Evolutionary conservation across 2,888 invertebrate genomes (phyloP), one percentile per base, ranked within the genome.

Genomic region (Ashinkailepas kermadecensis): DNA sequence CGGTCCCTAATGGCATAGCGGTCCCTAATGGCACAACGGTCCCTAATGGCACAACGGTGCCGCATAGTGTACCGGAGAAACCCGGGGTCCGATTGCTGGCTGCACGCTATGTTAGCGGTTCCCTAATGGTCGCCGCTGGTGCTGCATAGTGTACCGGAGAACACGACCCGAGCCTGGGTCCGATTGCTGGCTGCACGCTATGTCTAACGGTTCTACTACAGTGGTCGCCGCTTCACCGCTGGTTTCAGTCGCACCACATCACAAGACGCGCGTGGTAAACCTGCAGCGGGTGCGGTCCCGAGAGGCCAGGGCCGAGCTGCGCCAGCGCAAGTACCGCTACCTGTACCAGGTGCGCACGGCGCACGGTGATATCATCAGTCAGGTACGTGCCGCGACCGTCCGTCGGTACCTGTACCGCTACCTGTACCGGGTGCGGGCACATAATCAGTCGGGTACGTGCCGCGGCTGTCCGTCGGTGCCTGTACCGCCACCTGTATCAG

Each of bases 251-350:
- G 88, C 88, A 83, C 89, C 89, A 82, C 87, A 89, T 83, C 89
- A 89, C 85, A 89, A 89, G 85, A 87, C 88, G 56, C 87, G 89
- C 81, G 86, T 86, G 83, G 86, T 87, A 85, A 87, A 86, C 85
- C 85, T 86, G 83, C 87, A 88, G 83, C 87, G 90, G 83, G 87
- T 89, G 62, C 88, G 93, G 84, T 93, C 92, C 0, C 90, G 93
- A 82, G 93, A 94, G 86, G 93, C 93, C 82, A 90, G 93, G 81
- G 94, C 94, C 83, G 93, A 95, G 86, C 92, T 94, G 85, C 90
- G 95, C 0, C 96, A 96, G 1, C 95, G 95, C 88, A 95, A 95
- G 86, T 97, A 96, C 88, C 92, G 94, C 85, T 97, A 97, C 86
- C 93, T 95, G 84, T 95, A 95, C 89, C 95, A 95, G 89, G 94